Evolutionary conservation across 2,888 invertebrate species (phyloP).

Genomic region (Congeria kusceri): DNA sequence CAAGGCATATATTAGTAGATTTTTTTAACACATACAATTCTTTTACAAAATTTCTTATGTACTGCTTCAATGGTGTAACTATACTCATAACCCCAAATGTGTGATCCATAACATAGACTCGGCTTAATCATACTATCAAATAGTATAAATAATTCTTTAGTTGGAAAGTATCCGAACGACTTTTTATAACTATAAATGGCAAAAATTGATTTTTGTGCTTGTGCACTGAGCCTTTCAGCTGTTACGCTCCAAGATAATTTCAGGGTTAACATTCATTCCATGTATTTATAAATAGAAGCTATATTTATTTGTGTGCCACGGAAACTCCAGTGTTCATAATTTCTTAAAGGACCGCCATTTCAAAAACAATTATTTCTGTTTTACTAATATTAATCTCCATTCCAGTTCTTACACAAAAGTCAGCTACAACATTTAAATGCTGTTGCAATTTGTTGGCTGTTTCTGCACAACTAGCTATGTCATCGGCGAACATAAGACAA

Average conservation of each 20-base stretch:
- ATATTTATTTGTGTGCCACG: neutral
- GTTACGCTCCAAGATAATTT: neutral
- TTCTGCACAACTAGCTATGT: constrained; percentile 2
- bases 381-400: constrained; percentile 1
- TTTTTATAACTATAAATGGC: neutral
- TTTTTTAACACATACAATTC: neutral
- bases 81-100: no score
- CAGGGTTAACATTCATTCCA: neutral
- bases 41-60: constrained; percentile 7
- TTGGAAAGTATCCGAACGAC: neutral
- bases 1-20: no score
- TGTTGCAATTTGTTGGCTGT: neutral
- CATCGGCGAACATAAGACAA: neutral
- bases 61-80: no score
- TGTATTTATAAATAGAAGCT: neutral
- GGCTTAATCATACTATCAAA: constrained; percentile 2
- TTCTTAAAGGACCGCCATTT: no score
- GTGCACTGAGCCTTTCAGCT: neutral
- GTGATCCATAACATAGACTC: constrained; percentile 4
- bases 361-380: constrained; percentile 5
- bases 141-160: constrained; percentile 4
- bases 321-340: neutral
- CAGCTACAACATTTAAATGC: neutral
- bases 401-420: neutral
- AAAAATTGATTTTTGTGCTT: constrained; percentile 1